Evolutionary conservation across 2,888 invertebrate genomes (phyloP).

Genomic region (Troides oblongomaculatus): DNA sequence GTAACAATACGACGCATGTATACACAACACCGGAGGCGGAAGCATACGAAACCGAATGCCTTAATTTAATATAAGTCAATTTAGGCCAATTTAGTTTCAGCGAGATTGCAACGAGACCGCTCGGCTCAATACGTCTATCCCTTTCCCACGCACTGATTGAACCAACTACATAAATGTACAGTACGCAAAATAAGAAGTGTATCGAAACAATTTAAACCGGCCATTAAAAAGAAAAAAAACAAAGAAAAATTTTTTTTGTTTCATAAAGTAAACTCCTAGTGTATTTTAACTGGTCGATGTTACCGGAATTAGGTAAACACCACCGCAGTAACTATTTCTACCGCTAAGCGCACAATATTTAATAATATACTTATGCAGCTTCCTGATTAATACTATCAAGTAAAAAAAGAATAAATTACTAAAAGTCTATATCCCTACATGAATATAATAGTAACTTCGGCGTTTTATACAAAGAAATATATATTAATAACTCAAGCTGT

Average conservation of each 20-base stretch:
- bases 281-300: too few relatives aligned
- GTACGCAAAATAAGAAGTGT: conserved; percentile 8
- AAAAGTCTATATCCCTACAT: too few relatives aligned
- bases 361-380: too few relatives aligned
- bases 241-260: too few relatives aligned
- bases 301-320: too few relatives aligned
- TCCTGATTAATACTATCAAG: too few relatives aligned
- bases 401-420: too few relatives aligned
- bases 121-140: conserved; percentile 33
- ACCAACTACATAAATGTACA: conserved; percentile 13
- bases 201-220: not conserved
- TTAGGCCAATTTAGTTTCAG: conserved; percentile 73
- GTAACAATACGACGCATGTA: conserved; percentile 43
- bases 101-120: conserved; percentile 59
- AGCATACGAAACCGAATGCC: conserved; percentile 71
- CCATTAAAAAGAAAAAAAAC: too few relatives aligned
- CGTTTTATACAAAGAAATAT: not conserved
- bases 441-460: too few relatives aligned
- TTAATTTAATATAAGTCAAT: conserved; percentile 77
- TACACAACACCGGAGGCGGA: conserved; percentile 57
- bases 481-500: not conserved
- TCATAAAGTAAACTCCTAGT: too few relatives aligned
- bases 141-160: conserved; percentile 31
- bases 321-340: too few relatives aligned
- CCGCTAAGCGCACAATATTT: too few relatives aligned